Conservation (phyloP, 2,113 vertebrate species). For the Mus pahari region DNA sequence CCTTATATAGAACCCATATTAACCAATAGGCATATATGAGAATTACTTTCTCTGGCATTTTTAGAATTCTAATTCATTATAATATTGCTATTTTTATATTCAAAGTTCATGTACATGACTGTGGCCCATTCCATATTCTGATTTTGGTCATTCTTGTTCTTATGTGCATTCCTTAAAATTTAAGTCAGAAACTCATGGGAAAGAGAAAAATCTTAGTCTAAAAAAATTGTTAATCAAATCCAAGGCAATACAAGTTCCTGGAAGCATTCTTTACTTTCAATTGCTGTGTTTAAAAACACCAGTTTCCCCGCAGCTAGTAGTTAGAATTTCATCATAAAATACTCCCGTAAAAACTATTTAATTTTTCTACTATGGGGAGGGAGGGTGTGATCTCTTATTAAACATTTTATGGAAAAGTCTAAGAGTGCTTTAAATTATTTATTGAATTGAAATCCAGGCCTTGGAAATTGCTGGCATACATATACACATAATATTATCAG, state of each 20-base stretch:
- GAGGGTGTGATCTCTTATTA: constrained; percentile 88
- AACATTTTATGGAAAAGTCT: constrained; percentile 89
- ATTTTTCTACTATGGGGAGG: constrained; percentile 84
- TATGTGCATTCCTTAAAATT: constrained; percentile 19
- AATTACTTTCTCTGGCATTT: constrained; percentile 48
- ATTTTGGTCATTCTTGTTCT: constrained; percentile 58
- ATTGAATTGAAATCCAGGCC: constrained; percentile 86
- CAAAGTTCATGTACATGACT: background rate
- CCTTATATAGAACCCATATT: background rate
- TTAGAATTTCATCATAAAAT: constrained; percentile 81
- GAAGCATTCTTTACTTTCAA: constrained; percentile 78
- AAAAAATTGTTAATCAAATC: constrained; percentile 48
- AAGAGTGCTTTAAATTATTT: constrained; percentile 89
- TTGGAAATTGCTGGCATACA: constrained; percentile 85
- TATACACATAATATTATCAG: constrained; percentile 86
- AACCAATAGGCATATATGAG: no score
- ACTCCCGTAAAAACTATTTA: constrained; percentile 87
- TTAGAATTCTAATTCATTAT: constrained; percentile 25
- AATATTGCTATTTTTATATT: background rate
- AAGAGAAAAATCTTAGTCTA: constrained; percentile 57
- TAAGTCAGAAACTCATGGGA: constrained; percentile 15
- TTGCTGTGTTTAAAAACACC: constrained; percentile 32
- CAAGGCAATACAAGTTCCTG: constrained; percentile 60
- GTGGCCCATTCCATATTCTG: background rate
- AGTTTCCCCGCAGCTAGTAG: constrained; percentile 69